phyloP scores from a whole-genome alignment of 2,797 vertebrate genomes.

The Cyclura pinguis region DNA sequence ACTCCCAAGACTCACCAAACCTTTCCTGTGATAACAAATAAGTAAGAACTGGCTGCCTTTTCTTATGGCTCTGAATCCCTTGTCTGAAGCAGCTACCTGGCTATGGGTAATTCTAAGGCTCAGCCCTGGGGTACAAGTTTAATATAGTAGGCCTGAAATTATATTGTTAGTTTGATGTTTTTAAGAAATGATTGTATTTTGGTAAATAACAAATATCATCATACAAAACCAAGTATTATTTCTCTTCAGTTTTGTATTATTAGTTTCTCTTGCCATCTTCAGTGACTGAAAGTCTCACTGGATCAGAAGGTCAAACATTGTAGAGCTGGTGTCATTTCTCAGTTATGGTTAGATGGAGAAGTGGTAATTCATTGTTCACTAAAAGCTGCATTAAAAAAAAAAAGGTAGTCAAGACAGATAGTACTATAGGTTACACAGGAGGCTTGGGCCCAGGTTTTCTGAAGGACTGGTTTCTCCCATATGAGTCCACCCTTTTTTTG shows the following conservation, averaged over 20 bases:
- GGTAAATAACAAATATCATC: not conserved
- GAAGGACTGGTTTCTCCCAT: no score
- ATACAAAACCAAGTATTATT: not conserved
- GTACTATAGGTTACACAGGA: no score
- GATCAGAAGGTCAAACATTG: not conserved
- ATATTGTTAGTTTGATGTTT: not conserved
- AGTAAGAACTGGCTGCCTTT: not conserved
- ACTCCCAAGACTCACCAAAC: no score
- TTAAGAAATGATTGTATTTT: not conserved
- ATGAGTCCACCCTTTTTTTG: no score
- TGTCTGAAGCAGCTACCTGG: no score
- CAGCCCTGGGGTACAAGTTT: no score
- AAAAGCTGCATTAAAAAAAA: slow-evolving; percentile 1
- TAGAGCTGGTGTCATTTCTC: not conserved
- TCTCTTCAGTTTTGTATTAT: not conserved
- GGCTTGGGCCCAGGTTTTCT: no score
- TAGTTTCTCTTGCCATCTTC: not conserved
- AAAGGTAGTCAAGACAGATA: not conserved
- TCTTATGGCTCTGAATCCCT: no score
- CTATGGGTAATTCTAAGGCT: no score
- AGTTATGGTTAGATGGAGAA: no score
- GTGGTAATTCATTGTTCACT: not conserved
- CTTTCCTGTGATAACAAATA: not conserved
- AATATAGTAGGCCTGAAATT: no score
- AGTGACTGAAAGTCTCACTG: not conserved